Evolutionary conservation across 30 jellyfish, hydroid and myxozoan genomes (phyloP).

Genomic region (Mastigias papua): DNA sequence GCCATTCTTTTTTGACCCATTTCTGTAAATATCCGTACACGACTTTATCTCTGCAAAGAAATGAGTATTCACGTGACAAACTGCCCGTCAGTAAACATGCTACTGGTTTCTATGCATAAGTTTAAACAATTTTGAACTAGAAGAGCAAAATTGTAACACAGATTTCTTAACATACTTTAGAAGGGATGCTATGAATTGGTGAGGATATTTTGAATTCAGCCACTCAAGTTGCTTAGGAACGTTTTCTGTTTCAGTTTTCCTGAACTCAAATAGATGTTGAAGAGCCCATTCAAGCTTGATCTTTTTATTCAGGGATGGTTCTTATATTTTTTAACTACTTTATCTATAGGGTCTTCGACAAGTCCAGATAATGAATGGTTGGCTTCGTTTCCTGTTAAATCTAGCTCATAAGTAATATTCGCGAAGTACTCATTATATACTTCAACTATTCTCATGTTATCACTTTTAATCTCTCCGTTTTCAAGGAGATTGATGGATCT

Average conservation of each 20-base stretch:
- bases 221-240: not conserved
- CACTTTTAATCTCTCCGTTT: not conserved
- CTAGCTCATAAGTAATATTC: constrained; percentile 1
- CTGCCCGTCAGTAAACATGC: too few species aligned
- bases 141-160: too few species aligned
- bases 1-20: not conserved
- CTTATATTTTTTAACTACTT: not conserved
- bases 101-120: too few species aligned
- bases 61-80: too few species aligned
- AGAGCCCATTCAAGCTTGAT: not conserved
- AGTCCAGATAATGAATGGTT: not conserved
- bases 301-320: constrained; percentile 4
- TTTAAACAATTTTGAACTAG: too few species aligned
- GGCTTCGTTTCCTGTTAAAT: not conserved
- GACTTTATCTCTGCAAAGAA: not conserved
- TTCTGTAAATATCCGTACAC: not conserved
- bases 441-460: not conserved
- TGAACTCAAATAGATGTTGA: not conserved
- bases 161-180: too few species aligned
- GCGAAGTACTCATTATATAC: not conserved
- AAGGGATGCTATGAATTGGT: too few species aligned
- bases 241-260: not conserved
- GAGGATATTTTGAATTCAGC: constrained; percentile 6
- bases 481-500: too few species aligned
- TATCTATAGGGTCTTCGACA: not conserved